These are phyloP conservation scores for Phoenoteleia sp. DNA, from an alignment of 2,888 invertebrate species.

Conservation along the genomic window DNA sequence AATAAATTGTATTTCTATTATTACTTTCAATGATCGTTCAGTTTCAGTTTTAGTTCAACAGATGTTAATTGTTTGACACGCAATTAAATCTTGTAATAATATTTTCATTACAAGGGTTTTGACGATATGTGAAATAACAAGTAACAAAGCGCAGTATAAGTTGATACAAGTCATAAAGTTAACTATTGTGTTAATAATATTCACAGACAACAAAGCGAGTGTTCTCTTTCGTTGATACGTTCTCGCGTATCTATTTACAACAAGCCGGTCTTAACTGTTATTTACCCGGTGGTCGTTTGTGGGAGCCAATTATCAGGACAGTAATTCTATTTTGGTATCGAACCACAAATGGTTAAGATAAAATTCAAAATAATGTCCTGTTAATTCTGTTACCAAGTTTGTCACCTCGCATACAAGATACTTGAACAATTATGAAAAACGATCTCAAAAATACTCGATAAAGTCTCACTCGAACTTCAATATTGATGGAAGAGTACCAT, in stretches of 20 bases:
- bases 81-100: background rate
- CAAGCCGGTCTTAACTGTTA: conserved; percentile 30
- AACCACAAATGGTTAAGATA: conserved; percentile 31
- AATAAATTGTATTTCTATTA: too few species aligned
- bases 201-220: background rate
- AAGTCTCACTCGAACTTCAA: too few species aligned
- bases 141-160: background rate
- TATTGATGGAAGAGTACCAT: background rate
- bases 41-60: too few species aligned
- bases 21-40: too few species aligned
- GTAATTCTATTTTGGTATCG: conserved; percentile 23
- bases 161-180: background rate
- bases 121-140: background rate
- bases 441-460: too few species aligned
- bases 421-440: too few species aligned
- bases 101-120: background rate
- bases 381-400: background rate
- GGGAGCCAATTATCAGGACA: conserved; percentile 21
- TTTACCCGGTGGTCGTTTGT: conserved; percentile 15
- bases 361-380: conserved; percentile 21
- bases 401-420: background rate
- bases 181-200: conserved; percentile 6
- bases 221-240: conserved; percentile 11
- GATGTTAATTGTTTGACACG: background rate
- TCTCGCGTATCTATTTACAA: background rate